A percentile compares a stretch with the other conserved stretches of the same genome.
These are phyloP conservation scores for Drosophila elegans DNA, from an alignment of 1,140 invertebrate species.

Conservation along the genomic window DNA sequence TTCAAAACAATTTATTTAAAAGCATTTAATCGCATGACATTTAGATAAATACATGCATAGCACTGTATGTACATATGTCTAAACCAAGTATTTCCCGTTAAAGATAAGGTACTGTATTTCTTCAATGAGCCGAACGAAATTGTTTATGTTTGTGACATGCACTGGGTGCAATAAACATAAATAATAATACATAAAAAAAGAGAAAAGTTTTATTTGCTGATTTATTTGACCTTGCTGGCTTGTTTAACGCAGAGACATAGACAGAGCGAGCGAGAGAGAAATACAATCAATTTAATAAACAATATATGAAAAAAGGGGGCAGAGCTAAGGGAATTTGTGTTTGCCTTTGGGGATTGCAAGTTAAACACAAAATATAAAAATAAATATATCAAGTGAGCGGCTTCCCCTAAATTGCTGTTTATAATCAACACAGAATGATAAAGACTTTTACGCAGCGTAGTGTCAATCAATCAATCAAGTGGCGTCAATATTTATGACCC, in stretches of 20 bases:
- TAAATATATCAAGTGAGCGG: slow-evolving; percentile 20
- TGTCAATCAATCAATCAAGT: slow-evolving; percentile 72
- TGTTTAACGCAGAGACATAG: slow-evolving; percentile 41
- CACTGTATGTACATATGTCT: not conserved
- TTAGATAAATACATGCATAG: not conserved
- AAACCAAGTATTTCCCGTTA: not conserved
- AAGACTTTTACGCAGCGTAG: slow-evolving; percentile 8
- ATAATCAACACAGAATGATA: slow-evolving; percentile 10
- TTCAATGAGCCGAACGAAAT: not conserved
- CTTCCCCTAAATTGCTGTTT: slow-evolving; percentile 9
- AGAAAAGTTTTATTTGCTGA: slow-evolving; percentile 57
- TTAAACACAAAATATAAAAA: slow-evolving; percentile 17
- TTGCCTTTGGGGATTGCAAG: slow-evolving; percentile 20
- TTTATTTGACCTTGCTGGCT: slow-evolving; percentile 65
- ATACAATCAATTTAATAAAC: slow-evolving; percentile 45
- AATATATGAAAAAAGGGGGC: slow-evolving; percentile 1
- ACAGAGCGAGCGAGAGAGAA: slow-evolving; percentile 10
- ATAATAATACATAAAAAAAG: slow-evolving; percentile 42
- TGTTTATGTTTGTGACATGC: slow-evolving; percentile 17
- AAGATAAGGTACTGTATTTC: slow-evolving; percentile 7
- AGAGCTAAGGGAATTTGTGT: slow-evolving; percentile 6
- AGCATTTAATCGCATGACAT: not conserved
- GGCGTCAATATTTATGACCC: slow-evolving; percentile 79
- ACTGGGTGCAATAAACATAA: slow-evolving; percentile 40
- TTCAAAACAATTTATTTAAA: no score